These are phyloP conservation scores for Chymomyza fuscimana DNA, from an alignment of 2,888 invertebrate genomes.

Conservation along the genomic window DNA sequence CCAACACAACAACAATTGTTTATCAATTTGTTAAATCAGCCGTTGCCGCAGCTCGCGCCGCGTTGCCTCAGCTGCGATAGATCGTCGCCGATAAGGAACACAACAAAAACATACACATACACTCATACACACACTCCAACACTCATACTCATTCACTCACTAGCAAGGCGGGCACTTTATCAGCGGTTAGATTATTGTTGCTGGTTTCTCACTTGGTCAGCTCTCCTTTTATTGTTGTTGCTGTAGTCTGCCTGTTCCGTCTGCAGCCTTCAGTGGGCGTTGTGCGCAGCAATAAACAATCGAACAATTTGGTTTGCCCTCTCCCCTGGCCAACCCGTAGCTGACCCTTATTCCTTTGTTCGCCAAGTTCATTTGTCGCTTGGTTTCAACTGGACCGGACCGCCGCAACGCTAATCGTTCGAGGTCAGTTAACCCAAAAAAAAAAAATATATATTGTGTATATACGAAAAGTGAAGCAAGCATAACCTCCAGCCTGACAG, in stretches of 20 bases:
- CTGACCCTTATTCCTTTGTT: slow-evolving; percentile 53
- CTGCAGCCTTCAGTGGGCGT: slow-evolving; percentile 65
- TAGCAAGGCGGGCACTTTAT: slow-evolving; percentile 43
- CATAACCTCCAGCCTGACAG: neutral
- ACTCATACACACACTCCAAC: neutral
- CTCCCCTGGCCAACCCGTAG: neutral
- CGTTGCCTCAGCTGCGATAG: slow-evolving; percentile 56
- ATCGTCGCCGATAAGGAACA: slow-evolving; percentile 70
- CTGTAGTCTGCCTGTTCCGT: slow-evolving; percentile 17
- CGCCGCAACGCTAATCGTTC: slow-evolving; percentile 65
- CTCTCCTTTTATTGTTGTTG: slow-evolving; percentile 34
- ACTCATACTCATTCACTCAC: neutral
- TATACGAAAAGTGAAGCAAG: neutral
- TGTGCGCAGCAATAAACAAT: slow-evolving; percentile 75
- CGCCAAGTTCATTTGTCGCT: slow-evolving; percentile 60
- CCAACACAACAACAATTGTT: slow-evolving; percentile 68
- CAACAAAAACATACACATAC: slow-evolving; percentile 38
- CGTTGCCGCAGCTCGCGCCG: slow-evolving; percentile 33
- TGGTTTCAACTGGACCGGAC: slow-evolving; percentile 45
- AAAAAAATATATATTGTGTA: slow-evolving; percentile 11
- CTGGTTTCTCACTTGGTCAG: slow-evolving; percentile 72
- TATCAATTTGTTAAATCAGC: slow-evolving; percentile 76
- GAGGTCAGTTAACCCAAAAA: slow-evolving; percentile 65
- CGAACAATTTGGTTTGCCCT: slow-evolving; percentile 69
- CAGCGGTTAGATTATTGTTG: slow-evolving; percentile 72